Percentiles rank a stretch among this genome's conserved stretches.
These are phyloP conservation scores for Neopipo cinnamomea DNA, from an alignment of 2,113 vertebrate species.

Conservation along the genomic window DNA sequence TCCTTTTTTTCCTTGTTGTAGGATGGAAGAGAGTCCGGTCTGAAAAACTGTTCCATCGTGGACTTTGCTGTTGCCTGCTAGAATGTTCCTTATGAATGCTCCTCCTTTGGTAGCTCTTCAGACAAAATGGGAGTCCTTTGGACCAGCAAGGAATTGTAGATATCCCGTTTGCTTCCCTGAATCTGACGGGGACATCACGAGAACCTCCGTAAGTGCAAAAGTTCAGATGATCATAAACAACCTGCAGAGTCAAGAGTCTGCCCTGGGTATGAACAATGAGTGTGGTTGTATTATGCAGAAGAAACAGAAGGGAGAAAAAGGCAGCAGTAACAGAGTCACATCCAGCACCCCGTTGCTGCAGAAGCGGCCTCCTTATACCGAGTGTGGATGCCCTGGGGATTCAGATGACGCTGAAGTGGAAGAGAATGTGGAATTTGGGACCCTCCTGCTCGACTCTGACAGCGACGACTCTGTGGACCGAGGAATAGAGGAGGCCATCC, in stretches of 20 bases:
- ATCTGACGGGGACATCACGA: conserved; percentile 73
- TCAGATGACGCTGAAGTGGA: conserved; percentile 17
- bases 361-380: background rate
- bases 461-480: conserved; percentile 93
- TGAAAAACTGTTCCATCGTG: conserved; percentile 33
- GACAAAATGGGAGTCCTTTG: conserved; percentile 89
- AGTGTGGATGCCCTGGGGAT: background rate
- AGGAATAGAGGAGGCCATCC: conserved; percentile 93
- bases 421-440: background rate
- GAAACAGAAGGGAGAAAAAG: conserved; percentile 61
- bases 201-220: conserved; percentile 80
- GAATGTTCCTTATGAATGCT: conserved; percentile 96
- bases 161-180: conserved; percentile 85
- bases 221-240: conserved; percentile 93
- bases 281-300: conserved; percentile 70
- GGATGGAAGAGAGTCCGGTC: conserved; percentile 63
- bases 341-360: background rate
- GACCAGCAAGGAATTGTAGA: conserved; percentile 79
- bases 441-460: conserved; percentile 79
- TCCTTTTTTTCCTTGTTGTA: conserved; percentile 47
- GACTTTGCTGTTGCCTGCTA: conserved; percentile 71
- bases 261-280: conserved; percentile 84
- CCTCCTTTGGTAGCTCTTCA: conserved; percentile 86
- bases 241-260: conserved; percentile 82
- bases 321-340: background rate